Evolutionary conservation across 2,888 invertebrate genomes (phyloP), one percentile per base, ranked within the genome.

Genomic region (Bellardia bayeri): DNA sequence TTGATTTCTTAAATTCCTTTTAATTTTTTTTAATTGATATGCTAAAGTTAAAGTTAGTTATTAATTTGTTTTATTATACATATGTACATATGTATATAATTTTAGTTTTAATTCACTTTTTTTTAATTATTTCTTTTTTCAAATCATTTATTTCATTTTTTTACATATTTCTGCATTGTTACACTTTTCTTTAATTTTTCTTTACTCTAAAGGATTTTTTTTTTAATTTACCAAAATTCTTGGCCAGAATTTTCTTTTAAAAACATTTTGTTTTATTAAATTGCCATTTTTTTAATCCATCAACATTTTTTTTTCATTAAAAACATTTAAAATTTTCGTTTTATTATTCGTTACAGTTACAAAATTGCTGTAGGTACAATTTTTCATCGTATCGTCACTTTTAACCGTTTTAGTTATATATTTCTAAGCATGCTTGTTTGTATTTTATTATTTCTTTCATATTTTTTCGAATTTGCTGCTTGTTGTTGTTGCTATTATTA

Each of bases 401-500:
- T 23, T 69, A 23, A 13, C 58, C 68, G 64, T 78, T 56, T 54
- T 23, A 72, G 76, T 66, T 75, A 56, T 63, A 61, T 64, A 63
- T 58, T 71, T 69, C 66, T 51, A 51, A 74, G 45, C 84, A 75
- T 66, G 54, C 74, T 74, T 56, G 42, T 63, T 63, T 58, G 64
- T 54, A 0, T 37, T 37, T 37, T 37, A 5, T 37, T 37, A 6
- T 33, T 33, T 33, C 3, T 33, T 33, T 33, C 5, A 3, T 4
- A 33, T 33, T 23, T 23, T 23, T 23, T 23, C 23, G 23, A 23
- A 33, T 33, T 37, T 37, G 37, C 37, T 37, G 37, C 37, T 37
- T 64, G 49, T 63, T 72, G 68, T 82, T 69, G 51, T 80, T 84
- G 45, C 49, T 74, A 54, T 81, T 68, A 64, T 54, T 75, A 58